Evolutionary conservation across 35 echinoderm and acorn worm species (phyloP).

Genomic region (Heliocidaris tuberculata): DNA sequence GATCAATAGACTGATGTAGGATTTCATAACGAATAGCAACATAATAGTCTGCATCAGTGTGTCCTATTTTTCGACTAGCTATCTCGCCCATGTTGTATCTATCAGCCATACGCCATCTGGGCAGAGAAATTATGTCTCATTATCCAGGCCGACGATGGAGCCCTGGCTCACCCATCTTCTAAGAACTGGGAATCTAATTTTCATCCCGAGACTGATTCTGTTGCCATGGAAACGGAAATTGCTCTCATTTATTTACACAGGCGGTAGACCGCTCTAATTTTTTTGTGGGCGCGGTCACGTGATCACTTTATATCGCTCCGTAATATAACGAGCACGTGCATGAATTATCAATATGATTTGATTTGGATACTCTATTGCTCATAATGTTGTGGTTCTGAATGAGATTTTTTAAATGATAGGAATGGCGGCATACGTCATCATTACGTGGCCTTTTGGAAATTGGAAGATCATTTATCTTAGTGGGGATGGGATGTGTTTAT

Average conservation of each 20-base stretch:
- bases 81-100: too few species aligned
- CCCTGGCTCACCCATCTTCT: background rate
- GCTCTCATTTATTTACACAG: constrained; percentile 17
- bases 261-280: background rate
- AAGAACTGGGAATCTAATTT: background rate
- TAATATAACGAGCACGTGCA: background rate
- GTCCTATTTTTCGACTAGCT: too few species aligned
- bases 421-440: background rate
- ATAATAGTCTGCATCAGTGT: too few species aligned
- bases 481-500: background rate
- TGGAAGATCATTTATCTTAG: background rate
- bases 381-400: background rate
- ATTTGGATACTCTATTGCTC: background rate
- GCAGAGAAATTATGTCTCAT: background rate
- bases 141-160: background rate
- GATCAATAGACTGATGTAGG: too few species aligned
- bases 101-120: too few species aligned
- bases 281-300: background rate
- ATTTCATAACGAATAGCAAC: too few species aligned
- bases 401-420: background rate
- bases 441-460: background rate
- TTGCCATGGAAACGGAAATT: background rate
- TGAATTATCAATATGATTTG: background rate
- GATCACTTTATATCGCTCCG: background rate
- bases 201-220: background rate